These are phyloP conservation scores for Apodemus sylvaticus DNA, from an alignment of 2,113 vertebrate genomes.

Conservation along the genomic window DNA sequence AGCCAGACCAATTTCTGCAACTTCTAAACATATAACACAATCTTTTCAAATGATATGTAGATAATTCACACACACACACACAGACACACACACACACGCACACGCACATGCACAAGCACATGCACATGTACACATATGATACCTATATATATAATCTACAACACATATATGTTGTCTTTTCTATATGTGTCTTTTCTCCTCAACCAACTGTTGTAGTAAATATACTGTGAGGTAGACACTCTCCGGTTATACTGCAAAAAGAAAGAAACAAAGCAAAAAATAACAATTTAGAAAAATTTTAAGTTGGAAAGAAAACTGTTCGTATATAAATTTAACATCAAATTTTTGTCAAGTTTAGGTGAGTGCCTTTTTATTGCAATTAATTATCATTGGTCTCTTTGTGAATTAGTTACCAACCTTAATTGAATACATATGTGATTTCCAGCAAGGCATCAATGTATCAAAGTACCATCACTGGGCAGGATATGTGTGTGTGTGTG, in stretches of 20 bases:
- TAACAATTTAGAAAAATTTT: background rate
- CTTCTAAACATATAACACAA: background rate
- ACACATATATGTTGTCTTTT: background rate
- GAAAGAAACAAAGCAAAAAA: background rate
- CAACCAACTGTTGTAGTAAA: background rate
- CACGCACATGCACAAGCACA: too few relatives aligned
- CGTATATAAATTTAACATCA: background rate
- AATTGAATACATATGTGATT: background rate
- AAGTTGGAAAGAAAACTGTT: background rate
- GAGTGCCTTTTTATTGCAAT: background rate
- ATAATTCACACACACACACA: background rate
- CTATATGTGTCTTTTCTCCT: background rate
- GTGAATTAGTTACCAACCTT: background rate
- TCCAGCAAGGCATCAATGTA: background rate
- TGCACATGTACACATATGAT: too few relatives aligned
- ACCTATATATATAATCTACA: background rate
- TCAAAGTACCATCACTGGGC: background rate
- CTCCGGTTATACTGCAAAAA: background rate
- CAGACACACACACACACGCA: too few relatives aligned
- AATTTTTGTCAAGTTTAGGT: background rate
- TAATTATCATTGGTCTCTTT: background rate
- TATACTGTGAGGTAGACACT: background rate
- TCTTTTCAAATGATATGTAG: background rate
- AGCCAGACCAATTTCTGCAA: background rate
- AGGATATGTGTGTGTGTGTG: too few relatives aligned